phyloP scores from a whole-genome alignment of 1,140 invertebrate species.

The Tenebrio molitor region DNA sequence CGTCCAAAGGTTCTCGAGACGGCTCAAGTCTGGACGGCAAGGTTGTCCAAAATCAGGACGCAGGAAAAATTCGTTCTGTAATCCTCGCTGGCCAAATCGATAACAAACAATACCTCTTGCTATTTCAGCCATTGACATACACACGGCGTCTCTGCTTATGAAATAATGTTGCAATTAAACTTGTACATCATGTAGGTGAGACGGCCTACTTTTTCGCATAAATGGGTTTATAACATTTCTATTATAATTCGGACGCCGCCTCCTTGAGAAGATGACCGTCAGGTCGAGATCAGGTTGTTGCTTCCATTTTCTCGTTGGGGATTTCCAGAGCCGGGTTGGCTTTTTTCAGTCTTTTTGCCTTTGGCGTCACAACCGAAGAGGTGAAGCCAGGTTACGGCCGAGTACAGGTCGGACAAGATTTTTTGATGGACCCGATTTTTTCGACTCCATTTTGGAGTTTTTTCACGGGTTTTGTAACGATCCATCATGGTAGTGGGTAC shows the following conservation, averaged over 20 bases:
- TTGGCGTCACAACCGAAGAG: neutral
- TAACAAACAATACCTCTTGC: slow-evolving; percentile 22
- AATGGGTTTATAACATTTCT: slow-evolving; percentile 2
- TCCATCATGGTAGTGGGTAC: too few species aligned
- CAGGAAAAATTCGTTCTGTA: neutral
- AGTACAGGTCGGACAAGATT: too few species aligned
- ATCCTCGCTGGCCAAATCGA: slow-evolving; percentile 6
- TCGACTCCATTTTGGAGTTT: too few species aligned
- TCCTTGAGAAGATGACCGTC: too few species aligned
- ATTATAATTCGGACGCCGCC: too few species aligned
- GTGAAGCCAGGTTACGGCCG: too few species aligned
- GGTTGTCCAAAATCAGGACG: too few species aligned
- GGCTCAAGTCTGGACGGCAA: too few species aligned
- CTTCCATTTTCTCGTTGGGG: neutral
- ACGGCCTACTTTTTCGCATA: slow-evolving; percentile 29
- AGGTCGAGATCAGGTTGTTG: too few species aligned
- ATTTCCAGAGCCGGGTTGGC: neutral
- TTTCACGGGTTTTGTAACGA: too few species aligned
- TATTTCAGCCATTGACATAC: slow-evolving; percentile 22
- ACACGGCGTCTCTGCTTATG: slow-evolving; percentile 30
- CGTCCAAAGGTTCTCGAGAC: too few species aligned
- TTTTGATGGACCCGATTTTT: too few species aligned
- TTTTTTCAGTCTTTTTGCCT: neutral
- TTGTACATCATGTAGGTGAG: slow-evolving; percentile 30
- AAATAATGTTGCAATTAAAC: slow-evolving; percentile 44